phyloP scores from a whole-genome alignment of 2,113 vertebrate species.

The human region DNA sequence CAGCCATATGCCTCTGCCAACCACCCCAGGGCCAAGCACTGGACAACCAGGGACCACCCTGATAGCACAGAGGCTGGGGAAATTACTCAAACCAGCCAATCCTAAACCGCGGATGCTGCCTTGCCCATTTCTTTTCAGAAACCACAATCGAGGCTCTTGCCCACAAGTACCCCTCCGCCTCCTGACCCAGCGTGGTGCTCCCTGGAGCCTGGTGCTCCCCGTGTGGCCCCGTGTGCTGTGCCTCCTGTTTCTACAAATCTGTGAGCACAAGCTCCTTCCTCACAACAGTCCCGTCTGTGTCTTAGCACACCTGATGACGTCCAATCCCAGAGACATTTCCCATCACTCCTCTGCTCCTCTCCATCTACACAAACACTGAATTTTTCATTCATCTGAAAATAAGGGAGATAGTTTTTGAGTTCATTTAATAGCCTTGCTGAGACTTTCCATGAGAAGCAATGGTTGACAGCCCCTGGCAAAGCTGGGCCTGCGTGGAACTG shows the following conservation, averaged over 20 bases:
- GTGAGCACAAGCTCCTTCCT: neutral
- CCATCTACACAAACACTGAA: neutral
- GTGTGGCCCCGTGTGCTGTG: neutral
- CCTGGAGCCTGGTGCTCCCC: neutral
- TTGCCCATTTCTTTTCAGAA: neutral
- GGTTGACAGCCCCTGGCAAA: neutral
- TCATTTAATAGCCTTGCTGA: neutral
- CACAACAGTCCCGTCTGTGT: neutral
- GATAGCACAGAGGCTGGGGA: neutral
- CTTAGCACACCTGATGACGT: neutral
- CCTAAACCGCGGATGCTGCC: neutral
- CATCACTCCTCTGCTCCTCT: neutral
- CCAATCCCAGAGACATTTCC: neutral
- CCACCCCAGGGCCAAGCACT: neutral
- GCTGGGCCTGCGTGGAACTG: neutral
- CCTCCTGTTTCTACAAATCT: neutral
- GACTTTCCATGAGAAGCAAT: neutral
- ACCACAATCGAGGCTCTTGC: neutral
- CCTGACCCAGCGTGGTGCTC: no score
- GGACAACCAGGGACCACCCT: neutral
- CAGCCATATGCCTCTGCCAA: neutral
- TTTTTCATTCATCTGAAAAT: constrained; percentile 26
- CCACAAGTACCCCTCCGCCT: neutral
- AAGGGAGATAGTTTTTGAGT: neutral
- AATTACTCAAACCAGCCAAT: neutral